These are phyloP conservation scores for Drosophila pallidifrons DNA, from an alignment of 1,140 invertebrate species.

Conservation along the genomic window DNA sequence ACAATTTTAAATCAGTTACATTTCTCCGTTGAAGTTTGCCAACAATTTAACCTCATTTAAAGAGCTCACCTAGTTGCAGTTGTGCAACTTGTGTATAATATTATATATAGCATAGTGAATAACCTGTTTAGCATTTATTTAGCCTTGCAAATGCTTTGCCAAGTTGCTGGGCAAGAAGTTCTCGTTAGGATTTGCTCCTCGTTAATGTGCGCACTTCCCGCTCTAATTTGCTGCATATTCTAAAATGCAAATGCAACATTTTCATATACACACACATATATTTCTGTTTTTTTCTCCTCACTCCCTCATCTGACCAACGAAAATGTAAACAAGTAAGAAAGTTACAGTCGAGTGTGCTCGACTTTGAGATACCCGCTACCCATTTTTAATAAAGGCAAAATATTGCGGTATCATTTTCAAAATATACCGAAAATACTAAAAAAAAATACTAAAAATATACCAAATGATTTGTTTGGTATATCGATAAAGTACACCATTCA, in stretches of 20 bases:
- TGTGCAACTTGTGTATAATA: not conserved
- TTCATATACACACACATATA: constrained; percentile 50
- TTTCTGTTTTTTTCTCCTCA: constrained; percentile 21
- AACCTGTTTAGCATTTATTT: constrained; percentile 31
- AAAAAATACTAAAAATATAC: too few relatives aligned
- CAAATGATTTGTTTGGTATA: too few relatives aligned
- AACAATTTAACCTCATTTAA: not conserved
- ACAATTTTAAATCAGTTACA: too few relatives aligned
- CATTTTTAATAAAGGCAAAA: too few relatives aligned
- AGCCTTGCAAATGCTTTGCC: constrained; percentile 37
- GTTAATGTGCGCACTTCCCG: constrained; percentile 57
- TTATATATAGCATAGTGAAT: not conserved
- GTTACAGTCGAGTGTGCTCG: too few relatives aligned
- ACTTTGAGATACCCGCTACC: too few relatives aligned
- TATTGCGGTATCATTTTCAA: too few relatives aligned
- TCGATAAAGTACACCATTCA: too few relatives aligned
- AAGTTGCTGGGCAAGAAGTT: constrained; percentile 3
- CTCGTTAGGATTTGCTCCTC: constrained; percentile 15
- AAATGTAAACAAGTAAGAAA: too few relatives aligned
- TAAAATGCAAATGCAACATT: constrained; percentile 80
- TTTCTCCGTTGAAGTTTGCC: not conserved
- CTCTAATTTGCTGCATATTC: constrained; percentile 79
- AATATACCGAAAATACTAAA: too few relatives aligned
- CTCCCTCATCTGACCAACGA: not conserved
- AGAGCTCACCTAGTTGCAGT: constrained; percentile 3